A percentile compares a stretch with the other conserved stretches of the same genome.
phyloP scores from a whole-genome alignment of 2,797 vertebrate species.

The Tamandua tetradactyla region DNA sequence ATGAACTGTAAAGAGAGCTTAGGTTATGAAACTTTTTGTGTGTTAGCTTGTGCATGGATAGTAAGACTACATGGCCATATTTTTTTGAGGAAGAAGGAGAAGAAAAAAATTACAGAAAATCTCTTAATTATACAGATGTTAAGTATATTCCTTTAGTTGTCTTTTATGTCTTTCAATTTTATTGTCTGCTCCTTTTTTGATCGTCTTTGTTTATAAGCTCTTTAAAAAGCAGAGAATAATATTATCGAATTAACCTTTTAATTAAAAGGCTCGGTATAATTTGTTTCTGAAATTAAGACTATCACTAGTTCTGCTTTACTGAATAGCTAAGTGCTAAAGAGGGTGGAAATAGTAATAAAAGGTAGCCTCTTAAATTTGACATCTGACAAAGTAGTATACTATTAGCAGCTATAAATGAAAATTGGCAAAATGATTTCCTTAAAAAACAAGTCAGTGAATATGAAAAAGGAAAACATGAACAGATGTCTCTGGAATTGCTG shows the following conservation, averaged over 20 bases:
- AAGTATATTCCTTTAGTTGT: conserved; percentile 8
- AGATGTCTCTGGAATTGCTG: not conserved
- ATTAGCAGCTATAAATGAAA: not conserved
- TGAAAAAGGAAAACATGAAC: not conserved
- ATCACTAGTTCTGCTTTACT: too few species aligned
- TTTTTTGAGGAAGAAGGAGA: not conserved
- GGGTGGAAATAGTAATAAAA: not conserved
- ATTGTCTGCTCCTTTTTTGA: conserved; percentile 36
- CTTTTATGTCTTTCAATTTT: conserved; percentile 24
- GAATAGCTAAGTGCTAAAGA: too few species aligned
- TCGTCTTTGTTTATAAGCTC: conserved; percentile 1
- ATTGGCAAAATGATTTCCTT: not conserved
- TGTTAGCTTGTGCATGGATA: conserved; percentile 1
- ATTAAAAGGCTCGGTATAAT: not conserved
- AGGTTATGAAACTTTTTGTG: conserved; percentile 7
- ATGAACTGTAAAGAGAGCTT: conserved; percentile 17
- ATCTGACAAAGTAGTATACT: conserved; percentile 15
- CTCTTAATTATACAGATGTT: not conserved
- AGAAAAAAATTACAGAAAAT: conserved; percentile 11
- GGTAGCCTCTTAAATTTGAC: not conserved
- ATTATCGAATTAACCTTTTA: conserved; percentile 40
- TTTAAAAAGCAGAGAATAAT: not conserved
- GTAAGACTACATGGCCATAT: not conserved
- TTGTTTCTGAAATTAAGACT: too few species aligned
- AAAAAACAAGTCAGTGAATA: conserved; percentile 22